phyloP scores from a whole-genome alignment of 2,797 vertebrate species.

The Hephaestus fuliginosus region DNA sequence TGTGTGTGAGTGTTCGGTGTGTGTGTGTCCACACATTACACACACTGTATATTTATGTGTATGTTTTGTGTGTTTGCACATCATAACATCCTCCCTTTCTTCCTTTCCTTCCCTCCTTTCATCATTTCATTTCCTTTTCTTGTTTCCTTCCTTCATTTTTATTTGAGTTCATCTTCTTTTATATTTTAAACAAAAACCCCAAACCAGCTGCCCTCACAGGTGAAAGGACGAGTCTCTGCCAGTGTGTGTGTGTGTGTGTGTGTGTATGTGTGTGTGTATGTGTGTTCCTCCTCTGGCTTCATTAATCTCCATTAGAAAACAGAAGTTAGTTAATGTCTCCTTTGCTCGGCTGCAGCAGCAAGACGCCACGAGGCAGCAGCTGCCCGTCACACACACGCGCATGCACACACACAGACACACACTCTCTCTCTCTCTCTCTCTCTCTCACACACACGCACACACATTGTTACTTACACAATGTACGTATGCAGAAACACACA shows the following conservation, averaged over 20 bases:
- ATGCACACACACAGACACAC: conserved; percentile 31
- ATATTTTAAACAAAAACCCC: background rate
- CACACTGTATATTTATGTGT: background rate
- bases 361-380: conserved; percentile 72
- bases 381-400: conserved; percentile 53
- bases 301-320: conserved; percentile 89
- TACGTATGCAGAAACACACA: conserved; percentile 20
- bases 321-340: conserved; percentile 88
- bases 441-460: conserved; percentile 8
- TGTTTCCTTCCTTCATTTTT: background rate
- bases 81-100: background rate
- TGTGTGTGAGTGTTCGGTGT: background rate
- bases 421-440: background rate
- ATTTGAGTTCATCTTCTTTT: background rate
- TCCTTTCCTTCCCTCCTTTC: background rate
- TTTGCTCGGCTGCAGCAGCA: conserved; percentile 77
- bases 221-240: conserved; percentile 18
- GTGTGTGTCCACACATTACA: background rate
- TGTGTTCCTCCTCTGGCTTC: conserved; percentile 71
- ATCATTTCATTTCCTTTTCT: too few relatives aligned
- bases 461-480: background rate
- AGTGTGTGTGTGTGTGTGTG: conserved; percentile 6
- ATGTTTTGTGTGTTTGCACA: background rate
- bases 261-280: conserved; percentile 13
- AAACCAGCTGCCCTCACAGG: background rate